Percentiles rank a stretch among this genome's conserved stretches.
Evolutionary conservation across 2,888 invertebrate species (phyloP).

Genomic region (Pherbina coryleti): DNA sequence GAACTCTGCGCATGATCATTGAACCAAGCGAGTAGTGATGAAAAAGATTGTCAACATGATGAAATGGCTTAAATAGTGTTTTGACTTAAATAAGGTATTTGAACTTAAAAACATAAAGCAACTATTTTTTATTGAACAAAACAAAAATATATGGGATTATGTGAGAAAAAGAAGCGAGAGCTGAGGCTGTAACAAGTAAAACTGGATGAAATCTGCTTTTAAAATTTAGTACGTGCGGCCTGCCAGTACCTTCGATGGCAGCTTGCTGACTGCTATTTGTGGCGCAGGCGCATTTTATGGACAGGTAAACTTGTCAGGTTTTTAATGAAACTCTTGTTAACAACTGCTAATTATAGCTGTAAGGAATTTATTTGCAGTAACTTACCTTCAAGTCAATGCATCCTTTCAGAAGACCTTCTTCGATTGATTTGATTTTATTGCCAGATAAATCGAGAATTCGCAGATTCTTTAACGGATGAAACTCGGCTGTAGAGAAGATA

Average conservation of each 20-base stretch:
- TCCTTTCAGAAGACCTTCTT: conserved; percentile 88
- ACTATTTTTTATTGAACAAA: too few relatives aligned
- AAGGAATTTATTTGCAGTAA: neutral
- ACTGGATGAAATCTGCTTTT: neutral
- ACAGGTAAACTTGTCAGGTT: too few relatives aligned
- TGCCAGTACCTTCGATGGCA: neutral
- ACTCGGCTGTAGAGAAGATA: conserved; percentile 88
- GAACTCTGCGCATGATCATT: too few relatives aligned
- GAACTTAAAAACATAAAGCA: too few relatives aligned
- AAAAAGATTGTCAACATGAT: too few relatives aligned
- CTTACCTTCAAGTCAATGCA: conserved; percentile 80
- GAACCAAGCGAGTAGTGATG: too few relatives aligned
- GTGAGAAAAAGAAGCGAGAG: too few relatives aligned
- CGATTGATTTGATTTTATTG: conserved; percentile 84
- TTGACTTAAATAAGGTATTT: too few relatives aligned
- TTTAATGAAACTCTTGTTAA: neutral
- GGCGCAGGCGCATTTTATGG: neutral
- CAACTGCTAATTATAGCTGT: neutral
- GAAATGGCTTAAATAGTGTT: too few relatives aligned
- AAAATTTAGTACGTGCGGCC: neutral
- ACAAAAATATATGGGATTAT: too few relatives aligned
- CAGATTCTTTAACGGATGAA: conserved; percentile 81
- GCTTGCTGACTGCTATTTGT: neutral
- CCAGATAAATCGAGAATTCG: conserved; percentile 83
- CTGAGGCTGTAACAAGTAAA: neutral